Percentiles rank a stretch among this genome's conserved stretches.
Evolutionary conservation across 1,140 invertebrate species (phyloP).

Genomic region (Cataglyphis hispanica): DNA sequence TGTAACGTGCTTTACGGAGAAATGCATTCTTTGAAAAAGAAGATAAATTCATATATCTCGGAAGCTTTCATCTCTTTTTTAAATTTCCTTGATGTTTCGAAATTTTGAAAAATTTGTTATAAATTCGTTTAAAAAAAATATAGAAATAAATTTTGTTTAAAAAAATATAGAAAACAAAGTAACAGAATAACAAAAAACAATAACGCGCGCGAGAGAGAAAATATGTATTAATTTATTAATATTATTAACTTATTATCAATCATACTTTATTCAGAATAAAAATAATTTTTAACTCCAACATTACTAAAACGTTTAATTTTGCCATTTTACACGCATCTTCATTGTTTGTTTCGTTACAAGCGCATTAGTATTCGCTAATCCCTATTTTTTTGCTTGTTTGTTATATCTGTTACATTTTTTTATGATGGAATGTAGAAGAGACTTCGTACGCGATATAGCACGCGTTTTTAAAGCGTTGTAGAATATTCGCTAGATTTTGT

Average conservation of each 20-base stretch:
- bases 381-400: conserved; percentile 17
- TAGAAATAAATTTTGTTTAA: too few relatives aligned
- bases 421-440: background rate
- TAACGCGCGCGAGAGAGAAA: background rate
- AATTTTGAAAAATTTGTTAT: conserved; percentile 12
- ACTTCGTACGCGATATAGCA: background rate
- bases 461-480: background rate
- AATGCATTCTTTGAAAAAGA: background rate
- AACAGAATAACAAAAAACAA: background rate
- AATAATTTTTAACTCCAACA: conserved; percentile 2
- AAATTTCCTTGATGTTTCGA: background rate
- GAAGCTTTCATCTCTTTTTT: background rate
- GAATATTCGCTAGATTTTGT: background rate
- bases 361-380: conserved; percentile 2
- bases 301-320: conserved; percentile 5
- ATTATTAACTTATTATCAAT: conserved; percentile 24
- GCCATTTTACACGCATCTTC: background rate
- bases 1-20: background rate
- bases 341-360: conserved; percentile 21
- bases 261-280: background rate
- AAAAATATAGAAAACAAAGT: background rate
- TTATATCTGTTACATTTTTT: conserved; percentile 28
- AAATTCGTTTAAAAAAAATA: too few relatives aligned
- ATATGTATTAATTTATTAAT: conserved; percentile 26
- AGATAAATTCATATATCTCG: conserved; percentile 9